Percentiles rank a stretch among this genome's conserved stretches.
Conservation (phyloP, 2,113 vertebrate species). For the Astur gentilis region DNA sequence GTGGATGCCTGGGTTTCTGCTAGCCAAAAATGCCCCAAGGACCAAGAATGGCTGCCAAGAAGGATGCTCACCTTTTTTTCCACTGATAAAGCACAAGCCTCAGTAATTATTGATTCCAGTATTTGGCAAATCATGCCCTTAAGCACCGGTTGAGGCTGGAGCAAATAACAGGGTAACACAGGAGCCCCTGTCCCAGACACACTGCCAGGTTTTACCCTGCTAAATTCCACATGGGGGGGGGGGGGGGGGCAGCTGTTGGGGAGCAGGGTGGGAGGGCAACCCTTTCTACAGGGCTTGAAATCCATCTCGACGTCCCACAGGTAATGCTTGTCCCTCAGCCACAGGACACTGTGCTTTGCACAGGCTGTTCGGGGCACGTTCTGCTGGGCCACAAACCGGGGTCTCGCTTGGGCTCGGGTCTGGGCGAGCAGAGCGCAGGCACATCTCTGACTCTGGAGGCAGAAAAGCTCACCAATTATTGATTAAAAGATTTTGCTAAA, state of each 20-base stretch:
- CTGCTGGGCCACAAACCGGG: rapidly evolving
- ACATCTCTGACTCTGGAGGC: rapidly evolving
- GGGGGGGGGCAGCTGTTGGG: neutral
- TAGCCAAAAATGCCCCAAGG: neutral
- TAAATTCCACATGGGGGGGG: neutral
- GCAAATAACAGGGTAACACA: neutral
- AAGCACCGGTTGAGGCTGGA: neutral
- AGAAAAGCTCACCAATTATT: constrained; percentile 12
- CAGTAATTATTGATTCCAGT: neutral
- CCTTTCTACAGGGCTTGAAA: neutral
- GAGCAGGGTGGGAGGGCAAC: neutral
- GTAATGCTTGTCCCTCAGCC: neutral
- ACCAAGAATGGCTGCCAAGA: neutral
- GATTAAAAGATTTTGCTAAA: constrained; percentile 2
- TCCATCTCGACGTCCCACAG: rapidly evolving
- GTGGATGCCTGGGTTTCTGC: neutral
- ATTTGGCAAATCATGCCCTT: neutral
- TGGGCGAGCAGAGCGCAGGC: neutral
- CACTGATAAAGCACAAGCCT: neutral
- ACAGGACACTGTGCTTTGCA: rapidly evolving
- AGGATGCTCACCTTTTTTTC: neutral
- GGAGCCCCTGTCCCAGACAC: neutral
- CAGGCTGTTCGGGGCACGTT: neutral
- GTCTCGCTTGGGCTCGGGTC: rapidly evolving
- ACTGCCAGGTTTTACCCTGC: neutral